phyloP scores from a whole-genome alignment of 2,888 invertebrate genomes.

The Allolobophora icterica region DNA sequence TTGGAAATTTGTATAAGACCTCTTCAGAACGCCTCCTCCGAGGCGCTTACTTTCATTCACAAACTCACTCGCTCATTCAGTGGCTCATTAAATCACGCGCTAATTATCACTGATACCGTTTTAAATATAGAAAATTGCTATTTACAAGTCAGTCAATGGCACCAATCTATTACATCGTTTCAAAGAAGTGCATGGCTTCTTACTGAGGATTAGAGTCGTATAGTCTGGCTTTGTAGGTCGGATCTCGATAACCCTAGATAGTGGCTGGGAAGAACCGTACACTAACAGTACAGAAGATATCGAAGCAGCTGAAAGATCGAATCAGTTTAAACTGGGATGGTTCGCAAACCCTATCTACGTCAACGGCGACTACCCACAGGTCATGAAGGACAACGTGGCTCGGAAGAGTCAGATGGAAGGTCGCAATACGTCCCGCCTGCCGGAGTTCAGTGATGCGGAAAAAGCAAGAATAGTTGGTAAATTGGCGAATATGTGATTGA shows the following conservation, averaged over 20 bases:
- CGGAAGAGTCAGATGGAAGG: slow-evolving; percentile 48
- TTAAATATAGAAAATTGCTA: no score
- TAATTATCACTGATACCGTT: no score
- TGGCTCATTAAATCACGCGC: neutral
- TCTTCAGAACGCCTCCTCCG: no score
- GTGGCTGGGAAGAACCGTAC: slow-evolving; percentile 45
- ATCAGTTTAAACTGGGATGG: slow-evolving; percentile 48
- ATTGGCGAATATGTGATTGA: neutral
- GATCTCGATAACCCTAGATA: slow-evolving; percentile 46
- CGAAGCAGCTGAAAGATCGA: slow-evolving; percentile 25
- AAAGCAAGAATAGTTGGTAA: slow-evolving; percentile 44
- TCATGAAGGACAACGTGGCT: slow-evolving; percentile 46
- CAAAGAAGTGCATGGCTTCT: no score
- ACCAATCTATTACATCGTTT: neutral
- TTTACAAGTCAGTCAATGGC: neutral
- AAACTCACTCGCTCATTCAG: neutral
- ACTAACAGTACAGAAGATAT: slow-evolving; percentile 33
- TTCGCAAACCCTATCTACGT: slow-evolving; percentile 48
- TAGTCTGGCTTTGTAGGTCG: slow-evolving; percentile 39
- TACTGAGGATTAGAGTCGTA: neutral
- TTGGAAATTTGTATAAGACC: no score
- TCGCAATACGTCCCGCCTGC: slow-evolving; percentile 47
- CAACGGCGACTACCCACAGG: slow-evolving; percentile 48
- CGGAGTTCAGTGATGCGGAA: slow-evolving; percentile 50
- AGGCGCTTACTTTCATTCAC: no score